Evolutionary conservation across 2,888 invertebrate genomes (phyloP), one percentile per base, ranked within the genome.

Genomic region (Rhagonycha lutea): DNA sequence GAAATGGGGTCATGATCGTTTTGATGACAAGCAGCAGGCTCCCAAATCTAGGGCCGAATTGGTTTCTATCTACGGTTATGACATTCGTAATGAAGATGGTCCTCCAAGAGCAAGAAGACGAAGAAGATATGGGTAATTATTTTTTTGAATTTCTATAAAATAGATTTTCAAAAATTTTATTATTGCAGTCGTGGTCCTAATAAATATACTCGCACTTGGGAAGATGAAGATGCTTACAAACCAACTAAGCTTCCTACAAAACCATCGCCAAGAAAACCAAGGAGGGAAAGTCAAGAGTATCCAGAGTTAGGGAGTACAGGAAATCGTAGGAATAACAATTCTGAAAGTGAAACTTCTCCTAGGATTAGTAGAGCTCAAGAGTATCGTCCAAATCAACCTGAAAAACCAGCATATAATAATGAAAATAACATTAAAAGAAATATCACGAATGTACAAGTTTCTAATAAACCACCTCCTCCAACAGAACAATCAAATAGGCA

Each of bases 151-250:
- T 47, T 47, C 5, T n/a, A n/a, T 47, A 32, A 65, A 12, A 24
- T 12, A 26, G 7, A 11, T 24, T 8, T 70, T 71, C 23, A 47
- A 11, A 69, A 14, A 47, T 32, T 24, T 8, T 67, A 0, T 14
- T 26, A 18, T 76, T 69, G 65, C 84, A 95, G 95, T 0, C 95
- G 97, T 72, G 96, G 97, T 0, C 97, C 97, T 0, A 96, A 94
- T 86, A 97, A 96, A 86, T 97, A 97, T 87, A 96, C 95, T 0
- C 91, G 97, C 11, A 96, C 95, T 76, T 97, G 97, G 96, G 96
- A 97, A 85, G 97, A 97, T 85, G 96, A 96, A 85, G 95, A 95
- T 84, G 97, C 97, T 0, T 97, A 97, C 86, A 92, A 95, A 80
- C 88, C 90, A 14, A 84, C 84, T 60, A 81, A 82, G 61, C 82